These are phyloP conservation scores for Tadarida brasiliensis DNA, from an alignment of 2,797 vertebrate genomes.

Conservation along the genomic window DNA sequence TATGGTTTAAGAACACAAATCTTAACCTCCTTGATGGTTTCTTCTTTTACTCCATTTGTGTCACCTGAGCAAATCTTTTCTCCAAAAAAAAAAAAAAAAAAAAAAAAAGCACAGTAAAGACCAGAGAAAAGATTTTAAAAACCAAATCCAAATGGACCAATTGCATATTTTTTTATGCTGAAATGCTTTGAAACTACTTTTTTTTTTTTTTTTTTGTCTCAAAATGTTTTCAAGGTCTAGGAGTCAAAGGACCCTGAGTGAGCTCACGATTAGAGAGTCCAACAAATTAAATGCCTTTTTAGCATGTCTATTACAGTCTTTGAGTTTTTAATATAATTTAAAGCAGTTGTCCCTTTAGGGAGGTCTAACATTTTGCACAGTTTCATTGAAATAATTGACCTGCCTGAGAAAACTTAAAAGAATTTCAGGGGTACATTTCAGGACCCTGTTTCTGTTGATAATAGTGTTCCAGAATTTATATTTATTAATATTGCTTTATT, in stretches of 20 bases:
- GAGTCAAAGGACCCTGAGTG: constrained; percentile 76
- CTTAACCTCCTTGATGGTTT: neutral
- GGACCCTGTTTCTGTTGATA: constrained; percentile 85
- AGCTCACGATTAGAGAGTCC: constrained; percentile 86
- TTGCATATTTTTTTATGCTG: constrained; percentile 75
- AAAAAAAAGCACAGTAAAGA: neutral
- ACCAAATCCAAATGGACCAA: constrained; percentile 70
- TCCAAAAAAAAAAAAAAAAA: neutral
- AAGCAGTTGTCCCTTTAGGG: constrained; percentile 87
- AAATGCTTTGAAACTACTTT: constrained; percentile 80
- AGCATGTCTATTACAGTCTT: constrained; percentile 84
- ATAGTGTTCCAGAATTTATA: constrained; percentile 89
- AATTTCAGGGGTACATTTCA: constrained; percentile 86
- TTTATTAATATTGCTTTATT: constrained; percentile 91
- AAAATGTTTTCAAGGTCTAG: constrained; percentile 84
- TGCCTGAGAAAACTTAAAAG: constrained; percentile 86
- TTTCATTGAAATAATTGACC: constrained; percentile 86
- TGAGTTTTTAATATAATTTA: constrained; percentile 88
- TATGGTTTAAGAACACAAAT: neutral
- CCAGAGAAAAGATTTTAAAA: constrained; percentile 65
- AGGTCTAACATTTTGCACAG: constrained; percentile 85
- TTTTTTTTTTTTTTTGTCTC: constrained; percentile 79
- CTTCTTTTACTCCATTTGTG: neutral
- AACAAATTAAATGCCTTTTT: constrained; percentile 85
- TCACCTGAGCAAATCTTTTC: constrained; percentile 37